Evolutionary conservation across 2,888 invertebrate genomes (phyloP), one percentile per base, ranked within the genome.

Genomic region (Catocala nupta): DNA sequence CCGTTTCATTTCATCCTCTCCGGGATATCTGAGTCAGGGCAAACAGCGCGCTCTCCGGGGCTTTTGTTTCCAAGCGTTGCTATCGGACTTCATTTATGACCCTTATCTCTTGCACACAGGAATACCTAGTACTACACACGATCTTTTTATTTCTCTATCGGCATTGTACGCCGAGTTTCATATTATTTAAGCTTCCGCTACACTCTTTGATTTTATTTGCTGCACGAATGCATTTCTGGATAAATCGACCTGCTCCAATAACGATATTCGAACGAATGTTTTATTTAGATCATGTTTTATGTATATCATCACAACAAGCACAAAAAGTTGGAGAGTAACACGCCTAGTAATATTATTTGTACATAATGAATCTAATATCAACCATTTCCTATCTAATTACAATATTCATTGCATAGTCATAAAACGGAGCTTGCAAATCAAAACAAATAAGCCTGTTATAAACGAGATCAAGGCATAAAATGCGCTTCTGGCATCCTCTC

Each of bases 1-100:
- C 70, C 67, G 71, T 78, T 82, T 80, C 77, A 71, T 81, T 75
- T 66, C 76, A 75, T 75, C 74, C 73, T 59, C 63, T 71, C 59
- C 74, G 70, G 63, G 74, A 79, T 79, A 81, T 83, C 83, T 78
- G 83, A 85, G 78, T 85, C 86, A 84, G 85, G 81, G 81, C 85
- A 86, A 88, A 88, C 84, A 85, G 62, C 59, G 71, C 65, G 75
- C 75, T 71, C 71, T 64, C 71, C 71, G 64, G 70, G 71, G 73
- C 75, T 78, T 86, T 87, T 87, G 84, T 87, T 86, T 80, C 72
- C 75, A 78, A 66, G 63, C 68, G 72, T 74, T 68, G 70, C 75
- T 81, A 81, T 80, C 81, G 68, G 65, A 75, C 75, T 75, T 76
- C 79, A 80, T 83, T 81, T 81, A 78, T 78, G 74, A 77, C 70